Conservation (phyloP, 2,888 invertebrate genomes). For the Hedya salicella region DNA sequence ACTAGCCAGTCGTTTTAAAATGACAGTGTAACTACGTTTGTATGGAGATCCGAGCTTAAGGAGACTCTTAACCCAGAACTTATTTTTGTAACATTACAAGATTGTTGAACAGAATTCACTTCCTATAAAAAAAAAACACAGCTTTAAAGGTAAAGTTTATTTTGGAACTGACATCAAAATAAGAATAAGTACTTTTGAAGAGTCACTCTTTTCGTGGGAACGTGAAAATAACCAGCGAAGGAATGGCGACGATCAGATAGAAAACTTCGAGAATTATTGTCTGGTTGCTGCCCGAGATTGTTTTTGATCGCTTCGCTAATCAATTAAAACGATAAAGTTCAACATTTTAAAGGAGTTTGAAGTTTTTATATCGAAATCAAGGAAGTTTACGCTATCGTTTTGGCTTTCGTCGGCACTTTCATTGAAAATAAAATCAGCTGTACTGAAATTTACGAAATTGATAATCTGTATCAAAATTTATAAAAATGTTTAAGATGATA, state of each 20-base stretch:
- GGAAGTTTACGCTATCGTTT: not conserved
- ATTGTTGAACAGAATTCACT: too few species aligned
- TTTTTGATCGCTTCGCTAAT: slow-evolving; percentile 19
- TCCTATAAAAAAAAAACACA: not conserved
- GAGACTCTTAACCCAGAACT: too few species aligned
- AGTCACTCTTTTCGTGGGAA: not conserved
- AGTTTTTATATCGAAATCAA: not conserved
- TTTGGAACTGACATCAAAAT: not conserved
- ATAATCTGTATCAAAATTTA: too few species aligned
- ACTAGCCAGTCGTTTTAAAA: too few species aligned
- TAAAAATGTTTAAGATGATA: too few species aligned
- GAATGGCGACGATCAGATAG: slow-evolving; percentile 6
- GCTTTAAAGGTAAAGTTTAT: not conserved
- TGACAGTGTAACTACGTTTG: too few species aligned
- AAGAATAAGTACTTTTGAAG: not conserved
- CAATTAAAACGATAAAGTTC: slow-evolving; percentile 7
- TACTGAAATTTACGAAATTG: too few species aligned
- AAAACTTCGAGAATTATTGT: slow-evolving; percentile 9
- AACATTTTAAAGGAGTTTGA: not conserved
- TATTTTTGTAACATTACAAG: too few species aligned
- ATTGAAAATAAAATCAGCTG: too few species aligned
- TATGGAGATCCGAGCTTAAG: too few species aligned
- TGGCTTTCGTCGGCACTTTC: too few species aligned
- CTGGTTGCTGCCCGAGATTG: slow-evolving; percentile 5
- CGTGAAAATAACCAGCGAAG: slow-evolving; percentile 18